These are phyloP conservation scores for Syrista parreyssii DNA, from an alignment of 2,888 invertebrate species.

Conservation along the genomic window DNA sequence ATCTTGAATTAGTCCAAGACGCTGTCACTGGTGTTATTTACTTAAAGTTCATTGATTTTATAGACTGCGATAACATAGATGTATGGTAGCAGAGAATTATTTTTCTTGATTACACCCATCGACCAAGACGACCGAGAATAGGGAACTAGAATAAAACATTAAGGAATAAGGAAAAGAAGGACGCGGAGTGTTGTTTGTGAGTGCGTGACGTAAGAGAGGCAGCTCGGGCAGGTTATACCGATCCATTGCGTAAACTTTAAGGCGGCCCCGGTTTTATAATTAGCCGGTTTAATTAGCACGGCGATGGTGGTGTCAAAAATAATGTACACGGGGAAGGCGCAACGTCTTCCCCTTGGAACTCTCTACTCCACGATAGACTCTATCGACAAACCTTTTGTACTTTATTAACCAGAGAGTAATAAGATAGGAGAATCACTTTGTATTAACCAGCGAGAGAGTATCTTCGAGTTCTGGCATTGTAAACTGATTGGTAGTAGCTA, in stretches of 20 bases:
- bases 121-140: neutral
- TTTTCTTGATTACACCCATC: neutral
- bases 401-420: neutral
- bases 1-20: neutral
- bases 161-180: neutral
- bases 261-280: neutral
- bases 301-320: neutral
- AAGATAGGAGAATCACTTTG: neutral
- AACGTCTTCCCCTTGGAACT: neutral
- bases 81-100: neutral
- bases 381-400: neutral
- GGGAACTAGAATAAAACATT: neutral
- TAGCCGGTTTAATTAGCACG: neutral
- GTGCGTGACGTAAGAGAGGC: conserved; percentile 56
- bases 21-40: neutral
- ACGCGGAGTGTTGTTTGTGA: conserved; percentile 33
- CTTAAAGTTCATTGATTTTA: neutral
- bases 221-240: conserved; percentile 64
- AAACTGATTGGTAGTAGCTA: neutral
- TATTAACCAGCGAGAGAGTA: neutral
- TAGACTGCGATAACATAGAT: neutral
- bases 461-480: neutral
- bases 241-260: conserved; percentile 49
- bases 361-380: neutral
- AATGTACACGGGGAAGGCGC: neutral